Base-by-base conservation (phyloP, 64 coral and sea anemone genomes). In the Montipora capricornis region DNA sequence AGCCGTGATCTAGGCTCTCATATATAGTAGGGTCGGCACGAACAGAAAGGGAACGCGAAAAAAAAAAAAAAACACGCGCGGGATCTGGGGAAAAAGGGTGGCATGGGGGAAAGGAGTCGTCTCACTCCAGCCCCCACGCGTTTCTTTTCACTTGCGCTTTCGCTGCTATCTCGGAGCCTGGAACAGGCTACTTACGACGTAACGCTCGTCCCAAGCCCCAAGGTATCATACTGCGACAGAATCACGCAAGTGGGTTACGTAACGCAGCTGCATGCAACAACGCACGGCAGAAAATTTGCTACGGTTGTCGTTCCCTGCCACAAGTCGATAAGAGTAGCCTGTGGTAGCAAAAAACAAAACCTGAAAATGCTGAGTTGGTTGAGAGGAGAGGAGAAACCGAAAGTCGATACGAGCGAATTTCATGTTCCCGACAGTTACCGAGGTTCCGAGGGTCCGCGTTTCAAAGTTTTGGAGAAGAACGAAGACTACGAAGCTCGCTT, bases 361-460 rank as follows among this genome's bases (percentile, higher is more conserved):
- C 1, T 2, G n/a, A 68, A 45, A 45, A 88, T 93, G 92, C 79
- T 93, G 0, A 80, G 76, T 17, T 93, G 92, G 92, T 88, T 93
- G 11, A 93, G 70, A 85, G 91, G 91, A 47, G 91, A 88, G 24
- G 92, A 93, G n/a, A 93, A 93, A 67, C 92, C 92, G n/a, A 79
- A 87, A 15, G 67, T 81, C 5, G 92, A 93, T 45, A 61, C 84
- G 5, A 93, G 68, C 69, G 64, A 93, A 88, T 93, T 93, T 61
- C 92, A 93, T 29, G 79, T 79, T 15, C 92, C 92, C 19, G 92
- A 93, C 12, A 87, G 85, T 12, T 93, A 93, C 49, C 83, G 84
- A 9, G 92, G 92, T 11, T 64, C 92, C 26, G 84, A 93, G 11
- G 92, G 92, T 2, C 92, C 92, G 12, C 62, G 77, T 8, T 84